Evolutionary conservation across 1,140 invertebrate species (phyloP).

Genomic region (Catajapyx aquilonaris): DNA sequence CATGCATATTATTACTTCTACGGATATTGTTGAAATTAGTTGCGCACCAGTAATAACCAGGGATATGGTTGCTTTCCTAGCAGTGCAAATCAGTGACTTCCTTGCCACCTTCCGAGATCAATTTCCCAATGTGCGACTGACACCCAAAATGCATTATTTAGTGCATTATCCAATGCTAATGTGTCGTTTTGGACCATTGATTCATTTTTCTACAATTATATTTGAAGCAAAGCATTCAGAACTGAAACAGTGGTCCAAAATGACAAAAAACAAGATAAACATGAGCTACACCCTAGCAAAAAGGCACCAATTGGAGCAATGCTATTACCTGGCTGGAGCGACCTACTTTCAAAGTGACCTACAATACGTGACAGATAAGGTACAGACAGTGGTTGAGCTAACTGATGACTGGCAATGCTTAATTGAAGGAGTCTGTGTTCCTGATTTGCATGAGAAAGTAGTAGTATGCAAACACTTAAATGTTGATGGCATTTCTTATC

Average conservation of each 20-base stretch:
- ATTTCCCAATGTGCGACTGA: neutral
- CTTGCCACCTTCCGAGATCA: neutral
- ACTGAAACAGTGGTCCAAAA: neutral
- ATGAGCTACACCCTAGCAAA: neutral
- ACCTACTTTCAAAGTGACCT: neutral
- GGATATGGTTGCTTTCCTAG: neutral
- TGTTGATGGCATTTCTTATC: too few species aligned
- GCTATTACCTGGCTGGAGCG: neutral
- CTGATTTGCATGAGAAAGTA: too few species aligned
- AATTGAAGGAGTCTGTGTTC: too few species aligned
- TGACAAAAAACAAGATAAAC: neutral
- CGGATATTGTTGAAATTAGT: neutral
- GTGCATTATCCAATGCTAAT: neutral
- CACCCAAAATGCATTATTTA: neutral
- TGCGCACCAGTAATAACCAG: neutral
- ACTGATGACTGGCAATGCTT: too few species aligned
- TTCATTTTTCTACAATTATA: neutral
- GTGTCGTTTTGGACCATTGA: neutral
- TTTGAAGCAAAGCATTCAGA: constrained; percentile 1
- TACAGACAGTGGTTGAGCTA: neutral
- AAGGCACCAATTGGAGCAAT: neutral
- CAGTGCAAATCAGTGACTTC: neutral
- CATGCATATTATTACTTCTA: neutral
- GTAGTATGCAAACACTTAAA: too few species aligned
- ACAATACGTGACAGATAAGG: neutral